phyloP scores from a whole-genome alignment of 2,888 invertebrate genomes.

The Choreutis nemorana region DNA sequence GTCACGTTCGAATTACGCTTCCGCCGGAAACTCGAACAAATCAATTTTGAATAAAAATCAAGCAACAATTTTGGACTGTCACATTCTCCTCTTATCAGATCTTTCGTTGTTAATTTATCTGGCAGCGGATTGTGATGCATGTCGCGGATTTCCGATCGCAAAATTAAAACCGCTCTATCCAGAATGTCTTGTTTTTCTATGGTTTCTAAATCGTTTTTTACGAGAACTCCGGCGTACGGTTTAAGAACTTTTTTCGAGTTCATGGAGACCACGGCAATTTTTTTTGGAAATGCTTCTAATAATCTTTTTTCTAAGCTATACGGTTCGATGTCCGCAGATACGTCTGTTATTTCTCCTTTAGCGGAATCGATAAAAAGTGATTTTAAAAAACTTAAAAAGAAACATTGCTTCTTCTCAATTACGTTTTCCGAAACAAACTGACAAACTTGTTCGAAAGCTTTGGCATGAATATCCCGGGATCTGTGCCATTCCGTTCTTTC shows the following conservation, averaged over 20 bases:
- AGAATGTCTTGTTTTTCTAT: neutral
- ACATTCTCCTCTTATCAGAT: constrained; percentile 1
- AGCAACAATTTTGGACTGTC: neutral
- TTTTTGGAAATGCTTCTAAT: constrained; percentile 1
- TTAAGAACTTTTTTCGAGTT: constrained; percentile 3
- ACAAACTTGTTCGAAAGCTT: constrained; percentile 2
- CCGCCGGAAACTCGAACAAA: constrained; percentile 2
- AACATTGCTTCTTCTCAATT: constrained; percentile 1
- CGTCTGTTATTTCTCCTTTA: neutral
- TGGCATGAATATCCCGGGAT: constrained; percentile 1
- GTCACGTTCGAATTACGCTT: constrained; percentile 1
- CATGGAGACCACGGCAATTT: constrained; percentile 1
- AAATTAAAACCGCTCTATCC: constrained; percentile 1
- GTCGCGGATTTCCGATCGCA: constrained; percentile 1
- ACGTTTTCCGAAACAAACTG: constrained; percentile 2
- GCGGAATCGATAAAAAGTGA: constrained; percentile 1
- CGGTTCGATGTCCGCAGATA: constrained; percentile 1
- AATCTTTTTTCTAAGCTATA: neutral
- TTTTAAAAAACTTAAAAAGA: constrained; percentile 1
- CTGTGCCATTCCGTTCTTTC: constrained; percentile 2
- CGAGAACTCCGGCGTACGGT: constrained; percentile 1
- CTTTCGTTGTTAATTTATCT: constrained; percentile 1
- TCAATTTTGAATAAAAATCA: constrained; percentile 1
- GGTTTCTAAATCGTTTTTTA: constrained; percentile 1
- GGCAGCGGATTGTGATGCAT: constrained; percentile 1